Conservation (phyloP, 92 coral and sea anemone genomes). For the Palythoa heliodiscus region DNA sequence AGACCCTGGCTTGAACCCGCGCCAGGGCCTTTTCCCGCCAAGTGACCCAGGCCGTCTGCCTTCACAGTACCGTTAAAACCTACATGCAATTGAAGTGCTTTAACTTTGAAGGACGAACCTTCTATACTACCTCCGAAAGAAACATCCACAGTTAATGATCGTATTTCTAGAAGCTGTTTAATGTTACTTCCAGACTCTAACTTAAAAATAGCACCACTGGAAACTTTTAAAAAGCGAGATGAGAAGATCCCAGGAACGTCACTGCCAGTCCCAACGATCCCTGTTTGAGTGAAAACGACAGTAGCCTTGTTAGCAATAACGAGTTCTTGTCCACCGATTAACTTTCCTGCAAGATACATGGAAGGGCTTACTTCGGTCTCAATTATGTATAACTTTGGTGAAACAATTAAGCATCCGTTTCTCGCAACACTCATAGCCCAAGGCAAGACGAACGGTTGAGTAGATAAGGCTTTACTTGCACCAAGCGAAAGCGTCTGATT, state of each 20-base stretch:
- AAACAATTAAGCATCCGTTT: slow-evolving; percentile 47
- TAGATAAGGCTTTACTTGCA: slow-evolving; percentile 54
- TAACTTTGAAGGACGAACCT: slow-evolving; percentile 51
- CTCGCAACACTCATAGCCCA: slow-evolving; percentile 67
- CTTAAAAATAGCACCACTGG: slow-evolving; percentile 58
- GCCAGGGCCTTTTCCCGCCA: slow-evolving; percentile 55
- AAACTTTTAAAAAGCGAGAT: slow-evolving; percentile 56
- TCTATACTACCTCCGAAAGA: slow-evolving; percentile 61
- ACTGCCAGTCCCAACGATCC: slow-evolving; percentile 56
- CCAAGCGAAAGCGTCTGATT: slow-evolving; percentile 62
- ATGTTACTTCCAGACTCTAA: slow-evolving; percentile 40
- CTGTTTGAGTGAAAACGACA: slow-evolving; percentile 56
- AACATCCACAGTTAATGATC: slow-evolving; percentile 58
- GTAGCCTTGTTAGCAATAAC: slow-evolving; percentile 54
- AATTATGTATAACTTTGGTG: slow-evolving; percentile 63
- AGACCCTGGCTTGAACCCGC: slow-evolving; percentile 41
- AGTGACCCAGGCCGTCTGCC: slow-evolving; percentile 55
- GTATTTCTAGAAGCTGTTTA: slow-evolving; percentile 46
- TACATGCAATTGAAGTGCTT: slow-evolving; percentile 49
- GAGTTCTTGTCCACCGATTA: slow-evolving; percentile 65
- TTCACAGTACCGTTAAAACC: slow-evolving; percentile 58
- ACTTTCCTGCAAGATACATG: slow-evolving; percentile 59
- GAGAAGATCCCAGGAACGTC: slow-evolving; percentile 57
- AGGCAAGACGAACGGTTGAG: slow-evolving; percentile 62
- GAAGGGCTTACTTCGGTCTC: slow-evolving; percentile 57